These are phyloP conservation scores for Zosterops lateralis DNA, from an alignment of 2,113 vertebrate genomes.

Conservation along the genomic window DNA sequence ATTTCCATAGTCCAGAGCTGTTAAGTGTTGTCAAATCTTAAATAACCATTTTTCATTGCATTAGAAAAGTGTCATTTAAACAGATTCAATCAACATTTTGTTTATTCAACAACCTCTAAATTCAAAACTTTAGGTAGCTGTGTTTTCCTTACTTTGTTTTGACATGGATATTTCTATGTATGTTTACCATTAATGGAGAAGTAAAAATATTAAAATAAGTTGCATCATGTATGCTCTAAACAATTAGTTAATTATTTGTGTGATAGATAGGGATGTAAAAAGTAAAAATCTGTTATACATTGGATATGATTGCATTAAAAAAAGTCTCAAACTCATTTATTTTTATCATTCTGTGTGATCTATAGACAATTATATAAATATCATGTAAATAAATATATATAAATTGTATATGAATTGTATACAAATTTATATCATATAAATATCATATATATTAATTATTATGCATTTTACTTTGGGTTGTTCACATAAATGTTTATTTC, in stretches of 20 bases:
- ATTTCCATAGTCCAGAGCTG: neutral
- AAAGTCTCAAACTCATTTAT: slow-evolving; percentile 23
- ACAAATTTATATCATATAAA: too few species aligned
- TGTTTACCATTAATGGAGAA: neutral
- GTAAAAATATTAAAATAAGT: neutral
- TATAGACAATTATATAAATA: slow-evolving; percentile 54
- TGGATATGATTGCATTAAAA: neutral
- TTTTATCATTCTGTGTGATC: slow-evolving; percentile 57
- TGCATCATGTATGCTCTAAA: neutral
- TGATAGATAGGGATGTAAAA: neutral
- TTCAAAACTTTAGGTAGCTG: neutral
- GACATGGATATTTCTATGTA: neutral
- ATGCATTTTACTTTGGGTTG: slow-evolving; percentile 63
- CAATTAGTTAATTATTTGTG: neutral
- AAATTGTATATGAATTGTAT: too few species aligned
- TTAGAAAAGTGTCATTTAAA: neutral
- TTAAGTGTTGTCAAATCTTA: neutral
- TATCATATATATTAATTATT: slow-evolving; percentile 38
- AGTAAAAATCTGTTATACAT: neutral
- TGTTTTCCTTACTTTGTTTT: neutral
- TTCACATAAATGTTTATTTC: slow-evolving; percentile 62
- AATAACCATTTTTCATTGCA: neutral
- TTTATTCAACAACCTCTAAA: neutral
- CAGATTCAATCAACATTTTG: neutral
- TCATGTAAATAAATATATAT: too few species aligned